These are phyloP conservation scores for Heterocephalus glaber DNA, from an alignment of 2,113 vertebrate genomes.

Conservation along the genomic window DNA sequence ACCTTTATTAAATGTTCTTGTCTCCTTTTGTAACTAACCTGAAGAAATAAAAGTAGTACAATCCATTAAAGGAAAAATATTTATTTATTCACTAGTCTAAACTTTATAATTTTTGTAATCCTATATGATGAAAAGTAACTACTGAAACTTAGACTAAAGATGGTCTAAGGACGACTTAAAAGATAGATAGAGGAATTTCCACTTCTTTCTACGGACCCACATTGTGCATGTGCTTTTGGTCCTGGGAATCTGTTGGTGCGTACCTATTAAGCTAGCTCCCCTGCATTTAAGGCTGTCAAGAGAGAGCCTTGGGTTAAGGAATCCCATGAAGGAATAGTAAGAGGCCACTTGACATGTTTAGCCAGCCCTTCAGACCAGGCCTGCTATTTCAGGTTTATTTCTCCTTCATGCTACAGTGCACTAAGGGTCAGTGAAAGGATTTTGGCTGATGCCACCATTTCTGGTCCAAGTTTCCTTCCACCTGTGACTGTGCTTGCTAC, in stretches of 20 bases:
- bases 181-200: constrained; percentile 34
- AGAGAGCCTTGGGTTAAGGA: not conserved
- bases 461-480: not conserved
- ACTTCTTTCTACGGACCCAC: not conserved
- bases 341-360: not conserved
- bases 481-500: not conserved
- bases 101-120: constrained; percentile 57
- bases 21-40: not conserved
- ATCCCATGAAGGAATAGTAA: not conserved
- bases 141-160: not conserved
- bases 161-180: not conserved
- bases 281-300: not conserved
- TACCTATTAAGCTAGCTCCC: not conserved
- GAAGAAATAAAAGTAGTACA: constrained; percentile 46
- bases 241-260: not conserved
- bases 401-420: not conserved
- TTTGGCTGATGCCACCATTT: not conserved
- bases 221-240: not conserved
- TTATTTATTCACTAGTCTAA: constrained; percentile 74
- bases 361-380: not conserved
- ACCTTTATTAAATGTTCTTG: not conserved
- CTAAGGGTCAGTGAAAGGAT: not conserved
- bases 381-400: not conserved
- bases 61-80: constrained; percentile 68
- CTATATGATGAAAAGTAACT: constrained; percentile 71